Conservation (phyloP, 2,888 invertebrate genomes). For the Blera fallax region DNA sequence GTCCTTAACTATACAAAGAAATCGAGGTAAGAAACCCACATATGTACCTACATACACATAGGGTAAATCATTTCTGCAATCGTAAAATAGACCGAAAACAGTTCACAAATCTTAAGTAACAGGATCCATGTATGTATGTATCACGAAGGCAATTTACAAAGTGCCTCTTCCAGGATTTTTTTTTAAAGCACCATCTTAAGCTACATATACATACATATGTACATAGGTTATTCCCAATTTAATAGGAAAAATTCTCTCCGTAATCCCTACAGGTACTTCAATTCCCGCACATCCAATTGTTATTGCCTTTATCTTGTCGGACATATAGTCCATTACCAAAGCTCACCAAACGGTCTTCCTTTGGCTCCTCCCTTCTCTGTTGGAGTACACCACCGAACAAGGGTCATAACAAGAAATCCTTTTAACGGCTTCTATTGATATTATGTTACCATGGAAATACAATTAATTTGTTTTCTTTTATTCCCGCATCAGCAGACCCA, state of each 20-base stretch:
- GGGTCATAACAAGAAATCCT: background rate
- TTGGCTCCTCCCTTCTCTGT: background rate
- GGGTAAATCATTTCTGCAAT: no score
- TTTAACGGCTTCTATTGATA: conserved; percentile 34
- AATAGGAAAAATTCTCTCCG: no score
- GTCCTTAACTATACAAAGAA: no score
- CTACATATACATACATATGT: background rate
- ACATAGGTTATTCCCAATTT: no score
- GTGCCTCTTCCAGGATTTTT: background rate
- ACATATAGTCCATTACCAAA: conserved; percentile 14
- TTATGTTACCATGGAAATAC: conserved; percentile 35
- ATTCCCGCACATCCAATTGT: background rate
- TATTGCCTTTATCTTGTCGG: conserved; percentile 11
- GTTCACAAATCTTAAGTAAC: no score
- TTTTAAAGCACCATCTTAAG: background rate
- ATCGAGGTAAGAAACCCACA: no score
- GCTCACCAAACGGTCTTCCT: conserved; percentile 4
- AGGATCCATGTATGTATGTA: background rate
- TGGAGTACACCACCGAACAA: background rate
- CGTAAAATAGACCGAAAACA: no score
- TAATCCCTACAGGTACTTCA: conserved; percentile 13
- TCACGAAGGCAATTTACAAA: background rate
- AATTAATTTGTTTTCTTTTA: conserved; percentile 61
- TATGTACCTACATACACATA: no score
- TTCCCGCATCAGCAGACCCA: background rate